Base-by-base conservation (phyloP, 2,888 invertebrate species). In the Zeuzera pyrina region DNA sequence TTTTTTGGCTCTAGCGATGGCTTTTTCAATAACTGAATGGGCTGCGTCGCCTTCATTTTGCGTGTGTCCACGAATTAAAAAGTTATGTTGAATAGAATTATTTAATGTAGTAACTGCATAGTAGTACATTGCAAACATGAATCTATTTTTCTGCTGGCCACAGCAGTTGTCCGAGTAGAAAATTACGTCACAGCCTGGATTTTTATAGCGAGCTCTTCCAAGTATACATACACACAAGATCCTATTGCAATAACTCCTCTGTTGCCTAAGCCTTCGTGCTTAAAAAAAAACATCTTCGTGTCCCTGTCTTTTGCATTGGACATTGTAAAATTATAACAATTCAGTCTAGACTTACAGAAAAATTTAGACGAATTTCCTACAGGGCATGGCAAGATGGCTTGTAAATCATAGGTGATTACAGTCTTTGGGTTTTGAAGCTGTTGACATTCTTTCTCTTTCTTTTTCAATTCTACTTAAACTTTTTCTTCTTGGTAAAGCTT, bases 321-420 rank as follows among this genome's bases (percentile, higher is more conserved):
- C 27, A 45, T 36, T 14, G 37, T 39, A 6, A 42, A 42, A 31
- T n/a, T 42, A 23, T 41, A 42, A 33, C 40, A 42, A 24, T 37
- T 42, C 10, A 42, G 23, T 31, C 27, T 40, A 12, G 31, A 34
- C 40, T 47, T 44, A 31, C 50, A 54, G 38, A 47, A 58, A 38
- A 58, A 54, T 14, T 44, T 33, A 12, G 52, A 56, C 14, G 45
- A 42, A 31, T 57, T 40, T 16, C 56, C 53, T 30, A 45, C 41
- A 19, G 57, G 55, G 29, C 43, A 43, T 10, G 49, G 53, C 23
- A 61, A 45, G 2, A 57, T 55, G 15, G 58, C 56, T 38, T 62
- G 52, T 33, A 61, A 38, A 32, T 59, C 58, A 39, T 44, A 61
- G 19, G 43, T 43, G 16, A 49, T 45, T 12, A 57, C 38, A 24